Base-by-base conservation (phyloP, 1,140 invertebrate genomes). In the Diorhabda carinulata region DNA sequence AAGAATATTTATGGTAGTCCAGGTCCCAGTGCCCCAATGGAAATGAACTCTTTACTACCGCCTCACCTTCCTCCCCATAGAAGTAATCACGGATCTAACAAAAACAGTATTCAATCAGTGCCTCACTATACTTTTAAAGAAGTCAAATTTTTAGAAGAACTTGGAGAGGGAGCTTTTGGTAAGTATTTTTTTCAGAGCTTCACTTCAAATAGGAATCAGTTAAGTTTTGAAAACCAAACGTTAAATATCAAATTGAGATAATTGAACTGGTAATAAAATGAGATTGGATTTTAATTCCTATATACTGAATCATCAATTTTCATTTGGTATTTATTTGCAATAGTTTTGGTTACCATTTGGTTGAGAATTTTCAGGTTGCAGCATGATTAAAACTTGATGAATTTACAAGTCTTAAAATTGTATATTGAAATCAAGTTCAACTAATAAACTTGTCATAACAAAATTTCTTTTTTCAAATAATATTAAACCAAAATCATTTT, bases 121-220 rank as follows among this genome's bases (percentile, higher is more conserved):
- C 88, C 87, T 76, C 91, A 86, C 71, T 95, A 88, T 83, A 87
- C 87, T 2, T 82, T 91, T 66, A 89, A 90, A 60, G 92, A 93
- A 78, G 91, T 98, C 0, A 86, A 91, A 68, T 97, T 98, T 78
- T 84, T 97, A 47, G 94, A 98, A 81, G 96, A 98, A 81, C 83
- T 99, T 2, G 96, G 96, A 47, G 96, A 98, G 85, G 96, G 96
- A 42, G 94, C 95, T 61, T 99, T 98, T 84, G 97, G 96, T 85
- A 87, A 86, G 79, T 52, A 52, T n/a, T 4, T 25, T 25, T 25
- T 57, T 25, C 3, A 9, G 7, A 5, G 9, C 9, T 57, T 57
- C 25, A 57, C 57, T n/a, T 57, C 7, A 25, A 25, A 25, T 1
- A 25, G 25, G 25, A 25, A 25, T 25, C 25, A 25, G 25, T 25